Base-by-base conservation (phyloP, 2,113 vertebrate species). In the Otus sunia region DNA sequence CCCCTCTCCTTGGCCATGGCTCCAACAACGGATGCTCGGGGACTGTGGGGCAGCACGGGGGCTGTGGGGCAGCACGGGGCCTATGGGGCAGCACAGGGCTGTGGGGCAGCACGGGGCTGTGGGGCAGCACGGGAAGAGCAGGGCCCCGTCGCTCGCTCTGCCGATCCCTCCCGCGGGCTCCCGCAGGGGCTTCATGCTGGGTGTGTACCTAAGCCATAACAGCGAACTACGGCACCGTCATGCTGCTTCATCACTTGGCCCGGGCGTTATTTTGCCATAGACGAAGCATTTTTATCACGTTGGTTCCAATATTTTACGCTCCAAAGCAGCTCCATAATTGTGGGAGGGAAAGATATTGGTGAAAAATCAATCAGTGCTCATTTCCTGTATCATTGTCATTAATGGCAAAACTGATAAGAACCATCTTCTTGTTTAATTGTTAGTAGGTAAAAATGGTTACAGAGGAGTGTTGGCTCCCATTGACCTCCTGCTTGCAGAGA, bases 161-260 rank as follows among this genome's bases (percentile, higher is more conserved):
- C 26, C 14, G 1, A 2, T 5, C 15, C 13, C 3, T 37, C 43
- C 15, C 1, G 4, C 2, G 12, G 17, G 53, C 11, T n/a, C 32
- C 4, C 2, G 6, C 34, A 15, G 78, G 23, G 52, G 30, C 66
- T 41, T 17, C 27, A 0, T 2, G 23, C 22, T 5, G 1, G 3
- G 14, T 27, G 55, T 19, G 1, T 5, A 8, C 15, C 45, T 14
- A 11, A 71, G 45, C 30, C 10, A 11, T 23, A 53, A 26, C 13
- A 41, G 68, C 50, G 19, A 41, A 7, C 16, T 5, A 1, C 12
- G 27, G 30, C 63, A 9, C 58, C 11, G 59, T 27, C 25, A 3
- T 9, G 50, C 62, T 15, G 34, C 71, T 16, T 27, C 1, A 20
- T 11, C 52, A 3, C 20, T 23, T 22, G 37, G 32, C 45, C 64